Evolutionary conservation across 2,888 invertebrate species (phyloP), one percentile per base, ranked within the genome.

Genomic region (Folsomia manolachei): DNA sequence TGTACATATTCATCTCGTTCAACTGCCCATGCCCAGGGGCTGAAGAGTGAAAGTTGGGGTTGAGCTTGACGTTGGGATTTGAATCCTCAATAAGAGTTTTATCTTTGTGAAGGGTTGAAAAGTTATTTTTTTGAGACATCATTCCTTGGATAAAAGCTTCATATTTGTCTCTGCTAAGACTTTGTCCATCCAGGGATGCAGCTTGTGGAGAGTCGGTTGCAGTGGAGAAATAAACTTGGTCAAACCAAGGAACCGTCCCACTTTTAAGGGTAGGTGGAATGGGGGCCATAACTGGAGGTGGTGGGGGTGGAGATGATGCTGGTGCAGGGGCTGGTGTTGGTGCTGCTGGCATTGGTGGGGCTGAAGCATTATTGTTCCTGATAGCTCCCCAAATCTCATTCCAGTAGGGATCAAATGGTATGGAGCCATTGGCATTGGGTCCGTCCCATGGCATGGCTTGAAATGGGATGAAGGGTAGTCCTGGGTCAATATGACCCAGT

Each of bases 391-490:
- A 56, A 60, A 67, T 26, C 9, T 53, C 18, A 56, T 67, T 67
- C 67, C 67, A 67, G 56, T 67, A 67, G 9, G 60, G 67, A 19
- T 67, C 67, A 9, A 51, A 39, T 2, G 62, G 62, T 7, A 62
- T 11, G 7, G 11, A 11, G 19, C 7, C 7, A 25, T 64, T 64
- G 9, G 9, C 51, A 51, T 51, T 51, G 9, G 51, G 51, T 18
- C 51, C 51, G 4, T 23, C 24, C 52, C 66, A 39, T 66, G 23
- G 21, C 23, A 24, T 2, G 2, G 19, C 66, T 2, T 51, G 66
- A 23, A 66, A 51, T 2, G 66, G 66, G 51, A 66, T 7, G n/a
- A 66, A 66, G 1, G 66, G 66, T 7, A 66, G 2, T 51, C 51
- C 52, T n/a, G n/a, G n/a, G n/a, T n/a, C n/a, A n/a, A n/a, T n/a